Evolutionary conservation across 2,888 invertebrate genomes (phyloP).

Genomic region (Zygogramma bicolorata): DNA sequence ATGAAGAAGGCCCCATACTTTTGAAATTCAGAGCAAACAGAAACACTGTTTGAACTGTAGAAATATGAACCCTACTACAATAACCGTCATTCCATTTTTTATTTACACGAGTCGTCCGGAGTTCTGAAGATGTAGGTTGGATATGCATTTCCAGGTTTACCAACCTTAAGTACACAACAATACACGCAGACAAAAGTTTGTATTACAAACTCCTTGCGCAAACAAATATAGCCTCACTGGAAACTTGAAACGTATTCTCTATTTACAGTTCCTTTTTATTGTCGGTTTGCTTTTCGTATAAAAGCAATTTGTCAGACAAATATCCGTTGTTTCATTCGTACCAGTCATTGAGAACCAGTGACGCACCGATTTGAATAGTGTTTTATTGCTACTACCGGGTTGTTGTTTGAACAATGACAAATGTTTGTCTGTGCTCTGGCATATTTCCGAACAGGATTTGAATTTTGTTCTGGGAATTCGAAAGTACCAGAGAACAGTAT

Average conservation of each 20-base stretch:
- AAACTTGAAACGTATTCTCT: slow-evolving; percentile 18
- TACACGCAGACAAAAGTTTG: slow-evolving; percentile 10
- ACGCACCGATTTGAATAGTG: neutral
- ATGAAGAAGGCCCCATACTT: no score
- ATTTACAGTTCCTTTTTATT: slow-evolving; percentile 1
- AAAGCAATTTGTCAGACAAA: slow-evolving; percentile 21
- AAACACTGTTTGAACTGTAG: no score
- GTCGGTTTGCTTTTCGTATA: slow-evolving; percentile 10
- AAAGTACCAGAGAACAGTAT: no score
- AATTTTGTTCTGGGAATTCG: neutral
- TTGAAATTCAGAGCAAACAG: no score
- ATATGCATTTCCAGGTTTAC: neutral
- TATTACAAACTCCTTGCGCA: slow-evolving; percentile 11
- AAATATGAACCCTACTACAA: no score
- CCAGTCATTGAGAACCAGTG: neutral
- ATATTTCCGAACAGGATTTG: neutral
- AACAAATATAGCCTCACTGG: slow-evolving; percentile 10
- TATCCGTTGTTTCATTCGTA: slow-evolving; percentile 3
- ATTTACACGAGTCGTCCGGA: no score
- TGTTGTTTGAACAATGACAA: neutral
- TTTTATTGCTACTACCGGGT: neutral
- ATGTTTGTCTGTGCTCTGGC: neutral
- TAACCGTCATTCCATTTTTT: no score
- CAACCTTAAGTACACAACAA: neutral
- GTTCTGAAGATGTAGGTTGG: neutral